Base-by-base conservation (phyloP, 2,113 vertebrate genomes). In the Diphyllodes magnificus region DNA sequence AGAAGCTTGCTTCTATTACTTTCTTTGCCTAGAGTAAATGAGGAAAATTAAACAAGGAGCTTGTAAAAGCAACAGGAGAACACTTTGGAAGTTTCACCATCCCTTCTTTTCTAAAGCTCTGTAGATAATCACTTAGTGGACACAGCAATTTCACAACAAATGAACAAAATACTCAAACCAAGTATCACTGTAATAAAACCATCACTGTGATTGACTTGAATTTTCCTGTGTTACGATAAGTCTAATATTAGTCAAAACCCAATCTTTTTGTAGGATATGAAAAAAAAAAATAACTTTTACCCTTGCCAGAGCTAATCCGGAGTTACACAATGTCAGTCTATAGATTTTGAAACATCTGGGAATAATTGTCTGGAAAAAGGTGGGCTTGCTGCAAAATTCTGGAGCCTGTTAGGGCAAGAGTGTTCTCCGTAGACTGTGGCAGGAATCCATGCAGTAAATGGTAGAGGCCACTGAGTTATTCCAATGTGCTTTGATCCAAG, bases 351-450 rank as follows among this genome's bases (percentile, higher is more conserved):
- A 73, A 63, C 4, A 60, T 31, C 8, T 10, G 28, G 10, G 11
- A 11, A 28, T 47, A 33, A 47, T 18, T 51, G 11, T 20, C 18
- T 54, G 12, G n/a, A 75, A 42, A 71, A 68, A 40, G 15, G 57
- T 28, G 31, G 19, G 30, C 28, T 5, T 44, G 9, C 20, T 90
- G 35, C 33, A 49, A 39, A 86, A 73, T 66, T 82, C 33, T 47
- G 31, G 14, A 59, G 44, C 4, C 5, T 19, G 71, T 49, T 68
- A 45, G 8, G 9, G 3, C 4, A 0, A 27, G 14, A 50, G 3
- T n/a, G 6, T 49, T 80, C 20, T 65, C 25, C n/a, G 42, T 10
- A 72, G 19, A 68, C 14, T 9, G 7, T 23, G 25, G 2, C 15
- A 49, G 40, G 23, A 80, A 33, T 11, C 9, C 10, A 18, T 39